Percentiles rank a stretch among this genome's conserved stretches.
phyloP scores from a whole-genome alignment of 2,888 invertebrate genomes.

The Lottia gigantea region DNA sequence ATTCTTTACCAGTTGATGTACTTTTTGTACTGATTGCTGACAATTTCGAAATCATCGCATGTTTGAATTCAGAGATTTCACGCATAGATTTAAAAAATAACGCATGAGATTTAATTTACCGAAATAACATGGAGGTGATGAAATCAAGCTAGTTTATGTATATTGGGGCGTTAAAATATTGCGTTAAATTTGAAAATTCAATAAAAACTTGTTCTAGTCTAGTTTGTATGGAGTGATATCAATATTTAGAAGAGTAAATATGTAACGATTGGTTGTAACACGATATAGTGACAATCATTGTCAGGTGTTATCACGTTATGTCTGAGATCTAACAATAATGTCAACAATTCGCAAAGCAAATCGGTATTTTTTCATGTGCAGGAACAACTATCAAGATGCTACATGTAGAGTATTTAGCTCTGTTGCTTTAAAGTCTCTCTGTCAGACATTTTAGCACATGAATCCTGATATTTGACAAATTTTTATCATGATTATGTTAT shows the following conservation, averaged over 20 bases:
- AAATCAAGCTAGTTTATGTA: background rate
- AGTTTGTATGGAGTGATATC: background rate
- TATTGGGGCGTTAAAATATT: background rate
- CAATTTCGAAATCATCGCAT: no score
- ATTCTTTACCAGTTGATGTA: no score
- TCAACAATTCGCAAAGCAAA: background rate
- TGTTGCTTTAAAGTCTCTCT: no score
- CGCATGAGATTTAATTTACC: background rate
- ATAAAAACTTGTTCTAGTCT: background rate
- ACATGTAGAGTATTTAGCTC: no score
- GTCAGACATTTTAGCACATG: no score
- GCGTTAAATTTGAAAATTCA: background rate
- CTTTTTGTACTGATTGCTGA: no score
- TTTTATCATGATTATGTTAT: no score
- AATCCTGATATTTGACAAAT: no score
- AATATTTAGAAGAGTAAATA: background rate
- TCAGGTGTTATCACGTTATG: background rate
- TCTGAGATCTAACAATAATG: slow-evolving; percentile 8
- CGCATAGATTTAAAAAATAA: no score
- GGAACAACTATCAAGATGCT: no score
- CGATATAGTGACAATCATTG: background rate
- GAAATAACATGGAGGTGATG: background rate
- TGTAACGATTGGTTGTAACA: background rate
- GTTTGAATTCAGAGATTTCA: no score
- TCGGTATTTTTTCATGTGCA: background rate